Evolutionary conservation across 2,888 invertebrate species (phyloP).

Genomic region (Drosophila ezoana): DNA sequence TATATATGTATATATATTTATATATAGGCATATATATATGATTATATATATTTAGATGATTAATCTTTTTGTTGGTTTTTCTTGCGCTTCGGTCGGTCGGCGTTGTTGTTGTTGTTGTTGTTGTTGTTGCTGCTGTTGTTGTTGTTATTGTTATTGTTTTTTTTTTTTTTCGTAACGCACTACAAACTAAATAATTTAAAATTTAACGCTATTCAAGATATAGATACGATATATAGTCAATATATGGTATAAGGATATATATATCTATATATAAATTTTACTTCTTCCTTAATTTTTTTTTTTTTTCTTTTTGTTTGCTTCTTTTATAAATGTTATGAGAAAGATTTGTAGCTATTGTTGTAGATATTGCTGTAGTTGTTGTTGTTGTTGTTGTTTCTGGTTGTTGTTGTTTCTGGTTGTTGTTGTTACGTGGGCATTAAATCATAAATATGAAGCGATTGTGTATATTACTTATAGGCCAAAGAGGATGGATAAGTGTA

Average conservation of each 20-base stretch:
- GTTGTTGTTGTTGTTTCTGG: constrained; percentile 12
- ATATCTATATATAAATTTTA: constrained; percentile 37
- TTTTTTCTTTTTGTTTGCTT: constrained; percentile 1
- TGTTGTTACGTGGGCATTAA: constrained; percentile 22
- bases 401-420: constrained; percentile 10
- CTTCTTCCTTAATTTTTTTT: neutral
- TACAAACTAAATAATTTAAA: constrained; percentile 75
- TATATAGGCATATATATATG: constrained; percentile 21
- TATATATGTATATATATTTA: constrained; percentile 16
- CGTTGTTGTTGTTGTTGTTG: constrained; percentile 34
- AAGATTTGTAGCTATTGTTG: constrained; percentile 18
- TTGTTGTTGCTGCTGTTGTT: constrained; percentile 16
- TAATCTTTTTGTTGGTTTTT: constrained; percentile 21
- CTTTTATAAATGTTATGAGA: constrained; percentile 37
- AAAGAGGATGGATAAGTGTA: constrained; percentile 41
- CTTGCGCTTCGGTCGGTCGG: constrained; percentile 29
- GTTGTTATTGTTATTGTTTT: constrained; percentile 15
- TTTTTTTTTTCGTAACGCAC: constrained; percentile 65
- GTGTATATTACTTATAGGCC: constrained; percentile 38
- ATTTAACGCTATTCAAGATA: constrained; percentile 67
- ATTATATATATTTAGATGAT: constrained; percentile 17
- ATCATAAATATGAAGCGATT: constrained; percentile 50
- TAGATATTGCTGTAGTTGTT: constrained; percentile 9
- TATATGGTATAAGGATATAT: constrained; percentile 38
- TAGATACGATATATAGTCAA: constrained; percentile 59